Evolutionary conservation across 2,888 invertebrate species (phyloP).

Genomic region (Zootermopsis nevadensis): DNA sequence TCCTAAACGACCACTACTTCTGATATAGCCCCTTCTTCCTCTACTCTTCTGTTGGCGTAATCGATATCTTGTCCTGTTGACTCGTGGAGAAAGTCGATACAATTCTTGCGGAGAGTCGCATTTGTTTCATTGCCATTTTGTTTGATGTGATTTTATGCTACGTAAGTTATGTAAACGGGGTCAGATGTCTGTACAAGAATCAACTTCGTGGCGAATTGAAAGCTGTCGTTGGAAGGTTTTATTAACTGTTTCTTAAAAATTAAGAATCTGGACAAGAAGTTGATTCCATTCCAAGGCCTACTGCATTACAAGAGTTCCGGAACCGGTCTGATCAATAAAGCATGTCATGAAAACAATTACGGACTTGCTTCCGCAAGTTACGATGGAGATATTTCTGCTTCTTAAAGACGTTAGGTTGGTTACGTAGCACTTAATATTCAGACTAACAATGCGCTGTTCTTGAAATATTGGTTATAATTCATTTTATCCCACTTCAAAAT

Average conservation of each 20-base stretch:
- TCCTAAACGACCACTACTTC: too few species aligned
- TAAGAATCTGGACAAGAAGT: neutral
- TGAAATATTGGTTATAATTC: too few species aligned
- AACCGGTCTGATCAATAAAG: neutral
- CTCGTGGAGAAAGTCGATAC: conserved; percentile 6
- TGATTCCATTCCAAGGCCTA: conserved; percentile 11
- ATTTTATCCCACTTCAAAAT: too few species aligned
- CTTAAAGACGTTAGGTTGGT: too few species aligned
- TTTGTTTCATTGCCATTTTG: conserved; percentile 6
- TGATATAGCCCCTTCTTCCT: neutral
- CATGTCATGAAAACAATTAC: neutral
- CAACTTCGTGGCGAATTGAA: neutral
- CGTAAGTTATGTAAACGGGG: conserved; percentile 3
- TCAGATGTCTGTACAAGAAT: neutral
- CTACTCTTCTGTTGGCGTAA: neutral
- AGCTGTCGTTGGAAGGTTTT: neutral
- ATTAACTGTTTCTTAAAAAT: neutral
- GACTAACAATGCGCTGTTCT: too few species aligned
- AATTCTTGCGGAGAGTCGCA: neutral
- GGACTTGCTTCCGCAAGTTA: neutral
- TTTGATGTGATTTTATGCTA: neutral
- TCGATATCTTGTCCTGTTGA: neutral
- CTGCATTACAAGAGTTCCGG: neutral
- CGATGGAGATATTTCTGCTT: neutral
- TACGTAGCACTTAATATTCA: too few species aligned